Base-by-base conservation (phyloP, 1,140 invertebrate species). In the Muscidifurax raptorellus region DNA sequence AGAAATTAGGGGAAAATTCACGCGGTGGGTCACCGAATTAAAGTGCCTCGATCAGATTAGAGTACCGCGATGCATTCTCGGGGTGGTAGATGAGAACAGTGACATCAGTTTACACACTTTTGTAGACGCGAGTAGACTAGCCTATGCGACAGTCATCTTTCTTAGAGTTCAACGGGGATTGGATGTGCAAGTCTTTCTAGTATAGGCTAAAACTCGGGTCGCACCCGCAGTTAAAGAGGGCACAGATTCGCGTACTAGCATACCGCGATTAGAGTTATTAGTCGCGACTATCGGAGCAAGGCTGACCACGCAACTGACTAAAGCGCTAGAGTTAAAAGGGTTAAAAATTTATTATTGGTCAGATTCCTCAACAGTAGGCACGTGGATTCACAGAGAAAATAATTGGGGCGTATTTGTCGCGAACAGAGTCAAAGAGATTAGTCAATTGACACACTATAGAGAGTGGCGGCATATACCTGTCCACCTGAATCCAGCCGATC, bases 401-500 rank as follows among this genome's bases (percentile, higher is more conserved):
- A 66, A 78, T 78, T 78, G 47, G 52, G 15, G 27, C 4, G 25
- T 13, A 22, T 78, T 78, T 32, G 76, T 78, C 22, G 5, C 1
- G 2, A 78, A 78, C 32, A 18, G 47, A n/a, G 52, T 78, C 1
- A 66, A 78, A 10, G 76, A 78, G n/a, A 78, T 78, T 32, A 7
- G 25, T 6, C 3, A 25, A 30, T 18, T 64, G 0, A 30, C 52
- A 0, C 22, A 22, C 2, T 9, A 4, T 3, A 22, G 5, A 15
- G 47, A 78, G n/a, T 78, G 76, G 76, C 22, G 12, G 9, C 28
- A 78, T 66, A n/a, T 78, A 22, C 76, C 76, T 0, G 76, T 47
- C 0, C 9, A 78, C 30, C 2, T 64, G 4, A 78, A 78, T 64
- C 76, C 76, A 1, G 76, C 76, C 2, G 76, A 93, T 86, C 74